These are phyloP conservation scores for Drosophila parabipectinata DNA, from an alignment of 1,140 invertebrate species.

Conservation along the genomic window DNA sequence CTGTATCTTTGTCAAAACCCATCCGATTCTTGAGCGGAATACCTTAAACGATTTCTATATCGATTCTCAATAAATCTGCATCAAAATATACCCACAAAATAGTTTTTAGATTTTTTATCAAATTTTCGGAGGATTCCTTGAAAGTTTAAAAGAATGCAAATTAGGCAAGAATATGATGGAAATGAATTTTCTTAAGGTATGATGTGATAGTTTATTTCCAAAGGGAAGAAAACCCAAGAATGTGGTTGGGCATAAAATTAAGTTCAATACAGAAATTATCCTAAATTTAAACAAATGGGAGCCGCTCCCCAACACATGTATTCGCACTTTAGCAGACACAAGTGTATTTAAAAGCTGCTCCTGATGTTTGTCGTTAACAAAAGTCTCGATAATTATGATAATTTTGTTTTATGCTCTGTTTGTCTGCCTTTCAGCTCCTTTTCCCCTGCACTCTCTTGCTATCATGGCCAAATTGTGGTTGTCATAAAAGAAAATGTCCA, in stretches of 20 bases:
- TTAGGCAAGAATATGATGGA: too few species aligned
- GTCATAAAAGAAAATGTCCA: slow-evolving; percentile 66
- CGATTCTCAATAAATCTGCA: too few species aligned
- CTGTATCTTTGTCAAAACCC: too few species aligned
- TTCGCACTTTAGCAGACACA: slow-evolving; percentile 6
- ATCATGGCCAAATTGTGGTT: slow-evolving; percentile 67
- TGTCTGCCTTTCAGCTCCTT: slow-evolving; percentile 6
- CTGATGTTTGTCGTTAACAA: slow-evolving; percentile 46
- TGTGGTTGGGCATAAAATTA: background rate
- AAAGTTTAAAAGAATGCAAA: too few species aligned
- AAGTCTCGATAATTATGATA: slow-evolving; percentile 74
- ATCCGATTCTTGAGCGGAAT: too few species aligned
- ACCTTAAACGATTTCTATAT: too few species aligned
- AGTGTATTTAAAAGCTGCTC: slow-evolving; percentile 14
- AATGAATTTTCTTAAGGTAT: too few species aligned
- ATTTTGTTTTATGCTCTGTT: slow-evolving; percentile 50
- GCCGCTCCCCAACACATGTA: slow-evolving; percentile 29
- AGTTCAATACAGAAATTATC: slow-evolving; percentile 3
- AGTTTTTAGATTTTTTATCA: too few species aligned
- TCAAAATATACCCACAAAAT: too few species aligned
- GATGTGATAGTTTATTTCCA: background rate
- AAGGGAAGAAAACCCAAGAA: too few species aligned
- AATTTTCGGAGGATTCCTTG: too few species aligned
- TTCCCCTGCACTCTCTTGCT: slow-evolving; percentile 5
- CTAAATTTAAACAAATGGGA: slow-evolving; percentile 12